Evolutionary conservation across 2,113 vertebrate species (phyloP), one percentile per base, ranked within the genome.

Genomic region (Coregonus clupeaformis): DNA sequence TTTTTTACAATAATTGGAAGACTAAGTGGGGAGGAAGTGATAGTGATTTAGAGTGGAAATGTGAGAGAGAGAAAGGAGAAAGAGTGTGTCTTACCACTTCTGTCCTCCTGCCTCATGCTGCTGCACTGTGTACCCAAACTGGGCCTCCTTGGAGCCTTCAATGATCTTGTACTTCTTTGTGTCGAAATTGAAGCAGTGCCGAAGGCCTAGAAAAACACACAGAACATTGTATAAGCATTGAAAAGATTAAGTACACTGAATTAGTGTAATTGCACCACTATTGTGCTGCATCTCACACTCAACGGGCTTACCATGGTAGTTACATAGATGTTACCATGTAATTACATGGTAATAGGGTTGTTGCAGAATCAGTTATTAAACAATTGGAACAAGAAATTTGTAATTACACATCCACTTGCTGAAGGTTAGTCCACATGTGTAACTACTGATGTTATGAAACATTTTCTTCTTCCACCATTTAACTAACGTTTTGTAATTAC

Each of bases 121-220:
- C 79, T 96, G 96, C 55, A 98, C 95, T 0, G 95, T 98, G 90
- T 98, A 99, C 5, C 97, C 97, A 52, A 99, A 98, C 78, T 96
- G 97, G 0, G 94, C 86, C 0, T 94, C 93, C 77, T 86, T 88
- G 5, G 96, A 93, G 1, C 96, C 96, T 0, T 80, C 4, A 36
- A 98, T 95, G 81, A 99, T 85, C 60, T 89, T 92, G 5, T 94
- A 93, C 42, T 90, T 94, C 87, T 90, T 94, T 2, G 90, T 94
- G 89, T 98, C 95, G 2, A 98, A 91, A 87, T 96, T 98, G 92
- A 98, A 98, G 71, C 94, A 81, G 60, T 90, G 79, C 0, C 84
- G 89, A 9, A 92, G 83, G 74, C 92, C 97, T 98, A 67, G 85
- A 62, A 90, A 86, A 29, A 84, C 29, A 83, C 29, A 84, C 29